A percentile compares a stretch with the other conserved stretches of the same genome.
Evolutionary conservation across 2,113 vertebrate species (phyloP).

Genomic region (Osmerus eperlanus): DNA sequence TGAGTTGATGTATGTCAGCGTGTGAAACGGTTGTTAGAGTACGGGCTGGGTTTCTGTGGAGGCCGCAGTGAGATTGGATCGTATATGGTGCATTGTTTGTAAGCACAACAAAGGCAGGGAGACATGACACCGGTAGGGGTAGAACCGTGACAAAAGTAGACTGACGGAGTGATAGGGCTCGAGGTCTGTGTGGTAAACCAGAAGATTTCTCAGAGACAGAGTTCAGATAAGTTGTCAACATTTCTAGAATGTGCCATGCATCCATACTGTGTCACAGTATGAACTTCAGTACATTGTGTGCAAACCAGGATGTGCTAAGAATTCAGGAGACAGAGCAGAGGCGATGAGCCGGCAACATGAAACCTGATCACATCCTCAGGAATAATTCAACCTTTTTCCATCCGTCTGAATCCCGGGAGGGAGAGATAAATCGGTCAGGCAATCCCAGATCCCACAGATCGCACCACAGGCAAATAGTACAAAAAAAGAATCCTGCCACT

Average conservation of each 20-base stretch:
- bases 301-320: too few species aligned
- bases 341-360: constrained; percentile 16
- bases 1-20: neutral
- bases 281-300: neutral
- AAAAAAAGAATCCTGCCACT: too few species aligned
- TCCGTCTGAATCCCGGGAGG: constrained; percentile 20
- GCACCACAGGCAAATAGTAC: neutral
- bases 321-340: too few species aligned
- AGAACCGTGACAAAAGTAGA: neutral
- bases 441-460: constrained; percentile 12
- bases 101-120: neutral
- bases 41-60: neutral
- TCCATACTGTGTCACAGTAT: neutral
- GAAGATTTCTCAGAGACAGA: too few species aligned
- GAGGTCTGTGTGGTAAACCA: neutral
- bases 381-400: constrained; percentile 42
- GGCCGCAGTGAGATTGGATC: neutral
- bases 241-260: neutral
- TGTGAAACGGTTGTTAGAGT: neutral
- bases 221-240: too few species aligned
- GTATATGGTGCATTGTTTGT: neutral
- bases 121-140: neutral
- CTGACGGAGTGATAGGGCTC: neutral
- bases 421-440: constrained; percentile 20
- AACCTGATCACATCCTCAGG: constrained; percentile 35